Evolutionary conservation across 2,113 vertebrate species (phyloP).

Genomic region (Furnarius figulus): DNA sequence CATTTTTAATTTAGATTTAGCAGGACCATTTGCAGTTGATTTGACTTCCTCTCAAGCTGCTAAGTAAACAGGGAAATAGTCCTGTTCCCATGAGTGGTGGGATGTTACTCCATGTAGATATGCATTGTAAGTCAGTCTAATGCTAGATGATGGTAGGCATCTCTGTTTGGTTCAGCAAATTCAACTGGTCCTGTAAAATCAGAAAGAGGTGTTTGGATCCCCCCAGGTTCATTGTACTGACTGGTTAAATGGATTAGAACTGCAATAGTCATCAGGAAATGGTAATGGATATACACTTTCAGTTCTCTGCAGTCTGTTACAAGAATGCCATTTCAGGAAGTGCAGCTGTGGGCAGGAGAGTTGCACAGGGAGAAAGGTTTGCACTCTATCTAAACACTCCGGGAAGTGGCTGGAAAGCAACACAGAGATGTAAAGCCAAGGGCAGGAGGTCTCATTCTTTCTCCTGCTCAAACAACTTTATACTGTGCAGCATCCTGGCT

Average conservation of each 20-base stretch:
- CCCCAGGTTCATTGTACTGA: fast-evolving
- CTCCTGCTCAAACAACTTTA: slow-evolving; percentile 9
- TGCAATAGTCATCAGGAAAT: background rate
- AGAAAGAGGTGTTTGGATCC: background rate
- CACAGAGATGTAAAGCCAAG: background rate
- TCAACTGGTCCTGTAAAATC: background rate
- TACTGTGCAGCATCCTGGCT: background rate
- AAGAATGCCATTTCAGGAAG: background rate
- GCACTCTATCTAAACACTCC: background rate
- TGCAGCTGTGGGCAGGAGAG: background rate
- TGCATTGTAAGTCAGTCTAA: background rate
- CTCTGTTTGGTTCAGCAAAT: background rate
- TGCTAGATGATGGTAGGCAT: background rate
- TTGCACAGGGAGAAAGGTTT: background rate
- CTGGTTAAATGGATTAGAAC: background rate
- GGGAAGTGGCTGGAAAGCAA: slow-evolving; percentile 1
- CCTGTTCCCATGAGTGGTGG: background rate
- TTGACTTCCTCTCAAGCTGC: background rate
- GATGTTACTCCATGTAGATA: background rate
- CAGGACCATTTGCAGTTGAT: background rate
- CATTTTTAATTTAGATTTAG: background rate
- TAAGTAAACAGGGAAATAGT: background rate
- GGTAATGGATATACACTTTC: background rate
- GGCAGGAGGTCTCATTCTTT: slow-evolving; percentile 14
- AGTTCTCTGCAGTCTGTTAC: background rate